These are phyloP conservation scores for Corythaeola cristata DNA, from an alignment of 2,113 vertebrate species.

Conservation along the genomic window DNA sequence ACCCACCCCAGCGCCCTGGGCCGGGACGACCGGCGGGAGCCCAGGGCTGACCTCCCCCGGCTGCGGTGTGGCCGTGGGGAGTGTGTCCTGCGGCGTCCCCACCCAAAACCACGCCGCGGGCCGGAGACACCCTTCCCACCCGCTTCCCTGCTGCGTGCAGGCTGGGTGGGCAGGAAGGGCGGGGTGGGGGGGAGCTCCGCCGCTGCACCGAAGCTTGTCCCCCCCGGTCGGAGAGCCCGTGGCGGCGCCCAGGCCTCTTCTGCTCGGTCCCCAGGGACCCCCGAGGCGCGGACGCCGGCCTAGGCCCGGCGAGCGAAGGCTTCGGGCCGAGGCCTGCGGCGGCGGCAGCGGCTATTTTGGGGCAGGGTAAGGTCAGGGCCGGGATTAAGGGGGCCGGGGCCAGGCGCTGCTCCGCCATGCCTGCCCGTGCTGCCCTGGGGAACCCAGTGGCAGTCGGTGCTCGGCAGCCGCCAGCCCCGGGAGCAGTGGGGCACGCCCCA, in stretches of 20 bases:
- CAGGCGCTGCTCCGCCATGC: background rate
- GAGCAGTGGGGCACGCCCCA: background rate
- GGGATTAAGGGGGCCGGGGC: background rate
- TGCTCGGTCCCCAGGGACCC: background rate
- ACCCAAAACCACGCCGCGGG: background rate
- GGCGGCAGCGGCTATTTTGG: background rate
- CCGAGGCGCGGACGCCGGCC: background rate
- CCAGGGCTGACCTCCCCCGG: background rate
- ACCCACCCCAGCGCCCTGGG: background rate
- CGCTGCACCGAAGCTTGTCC: too few relatives aligned
- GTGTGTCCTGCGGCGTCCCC: background rate
- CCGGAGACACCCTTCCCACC: background rate
- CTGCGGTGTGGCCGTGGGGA: background rate
- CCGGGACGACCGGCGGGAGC: background rate
- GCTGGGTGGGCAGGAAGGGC: background rate
- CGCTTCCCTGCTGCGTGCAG: background rate
- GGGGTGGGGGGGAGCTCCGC: too few relatives aligned
- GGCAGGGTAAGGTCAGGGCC: background rate
- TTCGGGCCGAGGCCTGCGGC: background rate
- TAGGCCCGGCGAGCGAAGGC: background rate
- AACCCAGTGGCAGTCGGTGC: background rate
- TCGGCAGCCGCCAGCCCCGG: background rate
- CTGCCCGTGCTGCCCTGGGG: background rate
- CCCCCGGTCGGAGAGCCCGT: rapidly evolving
- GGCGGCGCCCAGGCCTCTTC: background rate